Evolutionary conservation across 2,888 invertebrate species (phyloP).

Genomic region (Arge pagana): DNA sequence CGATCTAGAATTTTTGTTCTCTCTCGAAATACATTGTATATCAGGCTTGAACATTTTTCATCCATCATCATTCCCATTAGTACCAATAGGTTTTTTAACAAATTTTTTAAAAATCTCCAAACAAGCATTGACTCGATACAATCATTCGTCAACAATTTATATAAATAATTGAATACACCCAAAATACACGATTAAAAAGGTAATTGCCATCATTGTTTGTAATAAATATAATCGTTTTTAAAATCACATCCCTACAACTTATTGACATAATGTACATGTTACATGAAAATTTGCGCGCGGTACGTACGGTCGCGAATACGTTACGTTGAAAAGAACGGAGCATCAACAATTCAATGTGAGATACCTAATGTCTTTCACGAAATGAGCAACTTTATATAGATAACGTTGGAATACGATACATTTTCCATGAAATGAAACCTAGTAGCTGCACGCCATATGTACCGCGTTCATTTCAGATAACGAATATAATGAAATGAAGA

Average conservation of each 20-base stretch:
- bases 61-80: conserved; percentile 1
- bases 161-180: not conserved
- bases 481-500: conserved; percentile 24
- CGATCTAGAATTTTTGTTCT: not conserved
- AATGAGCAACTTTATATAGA: not conserved
- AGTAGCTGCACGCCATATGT: not conserved
- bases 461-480: conserved; percentile 38
- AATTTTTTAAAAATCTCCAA: conserved; percentile 23
- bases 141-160: conserved; percentile 18
- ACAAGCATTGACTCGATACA: conserved; percentile 21
- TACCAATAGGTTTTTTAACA: conserved; percentile 23
- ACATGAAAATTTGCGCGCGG: conserved; percentile 2
- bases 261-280: not conserved
- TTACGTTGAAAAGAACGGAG: not conserved
- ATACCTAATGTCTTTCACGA: conserved; percentile 18
- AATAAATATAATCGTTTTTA: conserved; percentile 15
- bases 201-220: conserved; percentile 15
- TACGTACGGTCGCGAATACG: not conserved
- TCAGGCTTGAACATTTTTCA: conserved; percentile 4
- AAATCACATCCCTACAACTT: conserved; percentile 9
- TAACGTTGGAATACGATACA: too few relatives aligned
- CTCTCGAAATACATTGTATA: conserved; percentile 3
- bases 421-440: too few relatives aligned
- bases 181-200: conserved; percentile 4
- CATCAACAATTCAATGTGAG: conserved; percentile 2